phyloP scores from a whole-genome alignment of 2,113 vertebrate genomes.

The Poicephalus gulielmi region DNA sequence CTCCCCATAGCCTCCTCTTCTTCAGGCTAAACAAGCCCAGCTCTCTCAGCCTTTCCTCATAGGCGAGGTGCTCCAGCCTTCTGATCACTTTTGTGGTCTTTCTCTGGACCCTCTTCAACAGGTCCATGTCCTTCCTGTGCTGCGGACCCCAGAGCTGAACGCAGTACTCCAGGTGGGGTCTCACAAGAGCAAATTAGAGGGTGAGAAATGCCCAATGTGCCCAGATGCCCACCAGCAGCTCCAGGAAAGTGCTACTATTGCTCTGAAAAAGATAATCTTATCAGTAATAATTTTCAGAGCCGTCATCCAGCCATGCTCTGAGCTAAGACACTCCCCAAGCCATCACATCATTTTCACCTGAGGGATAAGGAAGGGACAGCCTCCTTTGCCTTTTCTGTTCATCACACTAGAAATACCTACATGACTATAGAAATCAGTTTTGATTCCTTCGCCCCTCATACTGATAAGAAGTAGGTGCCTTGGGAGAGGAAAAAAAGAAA shows the following conservation, averaged over 20 bases:
- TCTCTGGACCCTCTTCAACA: background rate
- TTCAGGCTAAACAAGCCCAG: background rate
- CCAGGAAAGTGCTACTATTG: background rate
- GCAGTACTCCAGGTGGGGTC: background rate
- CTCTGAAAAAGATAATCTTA: background rate
- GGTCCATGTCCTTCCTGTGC: background rate
- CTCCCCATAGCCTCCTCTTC: background rate
- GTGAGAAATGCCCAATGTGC: background rate
- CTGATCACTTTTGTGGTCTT: background rate
- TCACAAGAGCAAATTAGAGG: background rate
- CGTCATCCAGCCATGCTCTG: background rate
- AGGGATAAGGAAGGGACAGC: background rate
- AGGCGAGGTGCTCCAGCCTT: background rate
- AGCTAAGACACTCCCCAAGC: background rate
- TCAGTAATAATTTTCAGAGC: background rate
- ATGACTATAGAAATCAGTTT: background rate
- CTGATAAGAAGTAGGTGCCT: background rate
- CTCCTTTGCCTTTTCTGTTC: background rate
- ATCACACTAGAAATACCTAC: background rate
- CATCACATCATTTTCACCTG: background rate
- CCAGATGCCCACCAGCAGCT: background rate
- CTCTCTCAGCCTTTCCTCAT: background rate
- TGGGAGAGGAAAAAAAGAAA: fast-evolving
- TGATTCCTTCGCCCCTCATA: background rate
- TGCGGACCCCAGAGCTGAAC: background rate